phyloP scores from a whole-genome alignment of 2,113 vertebrate genomes.

The cat (Felis catus) region DNA sequence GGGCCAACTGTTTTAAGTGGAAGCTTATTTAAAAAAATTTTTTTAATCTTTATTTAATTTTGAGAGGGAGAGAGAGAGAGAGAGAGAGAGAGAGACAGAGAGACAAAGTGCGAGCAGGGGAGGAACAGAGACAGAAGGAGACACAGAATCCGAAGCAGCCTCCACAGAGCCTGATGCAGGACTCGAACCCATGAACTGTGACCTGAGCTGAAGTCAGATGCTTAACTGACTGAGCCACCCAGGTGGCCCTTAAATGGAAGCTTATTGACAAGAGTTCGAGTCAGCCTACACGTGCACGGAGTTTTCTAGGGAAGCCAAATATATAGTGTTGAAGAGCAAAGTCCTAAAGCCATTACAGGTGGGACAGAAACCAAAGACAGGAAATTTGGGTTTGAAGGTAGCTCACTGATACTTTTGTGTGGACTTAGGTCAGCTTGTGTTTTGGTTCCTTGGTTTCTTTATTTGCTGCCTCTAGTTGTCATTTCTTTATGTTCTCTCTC shows the following conservation, averaged over 20 bases:
- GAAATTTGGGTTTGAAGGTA: background rate
- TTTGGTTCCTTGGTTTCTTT: background rate
- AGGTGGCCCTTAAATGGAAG: background rate
- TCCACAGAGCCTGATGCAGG: too few species aligned
- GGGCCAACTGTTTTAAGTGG: background rate
- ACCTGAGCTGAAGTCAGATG: too few species aligned
- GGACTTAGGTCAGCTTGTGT: background rate
- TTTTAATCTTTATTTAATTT: too few species aligned
- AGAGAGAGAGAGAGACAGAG: too few species aligned
- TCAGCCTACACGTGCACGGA: fast-evolving
- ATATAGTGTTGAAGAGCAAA: background rate
- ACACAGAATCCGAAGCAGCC: too few species aligned
- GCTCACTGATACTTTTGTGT: background rate
- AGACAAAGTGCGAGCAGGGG: too few species aligned
- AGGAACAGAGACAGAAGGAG: too few species aligned
- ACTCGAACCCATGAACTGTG: too few species aligned
- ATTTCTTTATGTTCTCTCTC: background rate
- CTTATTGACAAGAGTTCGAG: background rate
- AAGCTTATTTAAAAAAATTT: too few species aligned
- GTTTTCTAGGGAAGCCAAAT: background rate
- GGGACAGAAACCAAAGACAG: background rate
- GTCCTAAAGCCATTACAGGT: background rate
- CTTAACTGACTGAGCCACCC: too few species aligned
- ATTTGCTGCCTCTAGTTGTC: background rate
- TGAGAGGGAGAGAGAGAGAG: too few species aligned